A percentile compares a stretch with the other conserved stretches of the same genome.
Conservation (phyloP, 2,888 invertebrate species). For the Agrotis clavis region DNA sequence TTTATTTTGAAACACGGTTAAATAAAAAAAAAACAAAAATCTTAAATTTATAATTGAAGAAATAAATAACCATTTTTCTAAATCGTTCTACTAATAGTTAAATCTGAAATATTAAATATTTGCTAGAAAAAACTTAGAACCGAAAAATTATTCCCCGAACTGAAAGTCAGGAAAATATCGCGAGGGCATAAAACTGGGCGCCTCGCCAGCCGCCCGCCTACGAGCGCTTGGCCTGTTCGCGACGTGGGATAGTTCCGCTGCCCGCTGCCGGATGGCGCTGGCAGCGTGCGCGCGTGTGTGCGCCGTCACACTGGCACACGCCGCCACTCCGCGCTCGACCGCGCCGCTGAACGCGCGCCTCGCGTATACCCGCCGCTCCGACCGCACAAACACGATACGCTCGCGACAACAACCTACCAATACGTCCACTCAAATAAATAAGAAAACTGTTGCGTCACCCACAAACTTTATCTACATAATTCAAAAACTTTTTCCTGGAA, state of each 20-base stretch:
- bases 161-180: conserved; percentile 31
- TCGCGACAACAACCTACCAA: conserved; percentile 82
- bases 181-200: conserved; percentile 64
- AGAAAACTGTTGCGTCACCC: conserved; percentile 79
- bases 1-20: not conserved
- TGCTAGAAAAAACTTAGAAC: no score
- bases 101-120: not conserved
- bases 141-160: conserved; percentile 20
- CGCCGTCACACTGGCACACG: conserved; percentile 82
- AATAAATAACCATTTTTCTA: not conserved
- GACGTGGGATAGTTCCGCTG: conserved; percentile 76
- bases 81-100: not conserved
- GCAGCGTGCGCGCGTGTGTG: conserved; percentile 84
- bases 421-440: conserved; percentile 74
- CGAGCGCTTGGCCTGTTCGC: conserved; percentile 65
- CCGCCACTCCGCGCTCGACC: conserved; percentile 90
- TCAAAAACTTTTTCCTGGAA: conserved; percentile 61
- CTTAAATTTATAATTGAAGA: no score
- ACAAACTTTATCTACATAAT: conserved; percentile 58
- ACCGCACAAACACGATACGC: conserved; percentile 80
- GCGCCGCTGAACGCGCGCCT: conserved; percentile 88
- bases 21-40: no score
- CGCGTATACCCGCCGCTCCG: conserved; percentile 77
- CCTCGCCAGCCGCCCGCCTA: conserved; percentile 79
- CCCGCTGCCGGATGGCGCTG: conserved; percentile 85